phyloP scores from a whole-genome alignment of 2,888 invertebrate species.

The Apamea sordens region DNA sequence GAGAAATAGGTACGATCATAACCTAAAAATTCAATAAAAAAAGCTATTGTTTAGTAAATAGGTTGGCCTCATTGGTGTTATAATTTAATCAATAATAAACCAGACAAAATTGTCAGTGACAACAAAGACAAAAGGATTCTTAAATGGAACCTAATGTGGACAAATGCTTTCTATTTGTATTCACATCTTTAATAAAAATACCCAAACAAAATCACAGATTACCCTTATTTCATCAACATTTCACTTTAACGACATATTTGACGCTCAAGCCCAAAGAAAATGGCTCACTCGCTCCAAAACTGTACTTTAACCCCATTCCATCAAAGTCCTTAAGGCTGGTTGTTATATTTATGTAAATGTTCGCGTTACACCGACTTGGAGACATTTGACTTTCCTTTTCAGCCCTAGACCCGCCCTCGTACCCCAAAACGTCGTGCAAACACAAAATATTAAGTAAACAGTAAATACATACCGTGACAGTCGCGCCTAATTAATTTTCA shows the following conservation, averaged over 20 bases:
- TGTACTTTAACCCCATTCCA: constrained; percentile 57
- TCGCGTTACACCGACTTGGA: constrained; percentile 56
- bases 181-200: constrained; percentile 43
- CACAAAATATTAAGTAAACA: constrained; percentile 53
- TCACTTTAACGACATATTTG: constrained; percentile 50
- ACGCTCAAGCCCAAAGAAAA: constrained; percentile 34
- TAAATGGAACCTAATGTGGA: neutral
- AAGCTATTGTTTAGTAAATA: too few relatives aligned
- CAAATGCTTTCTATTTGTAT: constrained; percentile 18
- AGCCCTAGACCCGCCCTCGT: constrained; percentile 17
- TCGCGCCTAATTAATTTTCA: constrained; percentile 50
- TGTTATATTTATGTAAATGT: constrained; percentile 64
- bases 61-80: too few relatives aligned
- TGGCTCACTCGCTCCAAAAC: constrained; percentile 52
- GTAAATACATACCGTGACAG: constrained; percentile 40
- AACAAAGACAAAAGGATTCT: constrained; percentile 14
- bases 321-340: constrained; percentile 58
- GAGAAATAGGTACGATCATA: too few relatives aligned
- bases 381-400: constrained; percentile 52
- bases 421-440: constrained; percentile 37
- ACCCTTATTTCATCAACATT: constrained; percentile 54
- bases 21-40: too few relatives aligned
- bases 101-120: neutral
- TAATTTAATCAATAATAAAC: neutral
- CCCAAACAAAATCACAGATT: constrained; percentile 37